phyloP scores from a whole-genome alignment of 2,113 vertebrate species.

The Vulpes lagopus region DNA sequence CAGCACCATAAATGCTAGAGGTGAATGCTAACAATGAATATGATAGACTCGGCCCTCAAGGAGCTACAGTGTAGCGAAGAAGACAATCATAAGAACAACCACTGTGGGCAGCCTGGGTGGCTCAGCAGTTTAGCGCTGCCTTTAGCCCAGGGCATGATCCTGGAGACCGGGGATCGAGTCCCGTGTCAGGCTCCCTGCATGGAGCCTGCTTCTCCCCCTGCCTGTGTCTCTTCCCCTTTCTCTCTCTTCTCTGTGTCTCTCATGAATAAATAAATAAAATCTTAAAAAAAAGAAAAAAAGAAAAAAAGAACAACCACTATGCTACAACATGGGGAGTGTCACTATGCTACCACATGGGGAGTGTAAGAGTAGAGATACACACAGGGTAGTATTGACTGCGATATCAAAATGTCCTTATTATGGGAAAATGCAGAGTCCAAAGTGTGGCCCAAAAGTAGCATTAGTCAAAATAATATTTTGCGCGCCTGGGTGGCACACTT shows the following conservation, averaged over 20 bases:
- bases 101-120: too few relatives aligned
- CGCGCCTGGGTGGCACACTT: background rate
- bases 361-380: background rate
- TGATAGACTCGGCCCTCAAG: background rate
- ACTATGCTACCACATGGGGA: background rate
- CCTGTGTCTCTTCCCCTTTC: too few relatives aligned
- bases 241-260: too few relatives aligned
- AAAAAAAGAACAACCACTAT: background rate
- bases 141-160: too few relatives aligned
- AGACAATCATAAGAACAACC: background rate
- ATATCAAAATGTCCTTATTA: background rate
- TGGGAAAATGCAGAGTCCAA: constrained; percentile 20
- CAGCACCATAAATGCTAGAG: background rate
- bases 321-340: background rate
- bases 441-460: background rate
- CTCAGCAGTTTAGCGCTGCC: too few relatives aligned
- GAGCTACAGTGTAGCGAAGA: background rate
- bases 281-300: too few relatives aligned
- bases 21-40: background rate
- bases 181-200: too few relatives aligned
- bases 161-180: too few relatives aligned
- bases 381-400: too few relatives aligned
- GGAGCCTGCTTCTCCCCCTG: too few relatives aligned
- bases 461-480: constrained; percentile 8
- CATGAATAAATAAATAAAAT: too few relatives aligned